These are phyloP conservation scores for Nemopilema nomurai DNA, from an alignment of 30 jellyfish, hydroid and myxozoan genomes.

Conservation along the genomic window DNA sequence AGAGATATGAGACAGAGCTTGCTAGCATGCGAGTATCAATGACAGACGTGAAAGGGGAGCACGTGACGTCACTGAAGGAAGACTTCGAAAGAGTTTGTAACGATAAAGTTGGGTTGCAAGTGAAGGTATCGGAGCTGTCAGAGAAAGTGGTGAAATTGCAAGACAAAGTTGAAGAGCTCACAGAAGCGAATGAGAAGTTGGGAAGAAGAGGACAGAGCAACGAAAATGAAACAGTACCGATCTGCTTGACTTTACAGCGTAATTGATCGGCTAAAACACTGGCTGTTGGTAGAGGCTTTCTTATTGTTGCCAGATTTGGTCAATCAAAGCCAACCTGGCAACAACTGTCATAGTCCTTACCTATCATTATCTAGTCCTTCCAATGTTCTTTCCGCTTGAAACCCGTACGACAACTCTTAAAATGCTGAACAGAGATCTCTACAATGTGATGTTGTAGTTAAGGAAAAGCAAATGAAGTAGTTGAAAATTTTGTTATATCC, in stretches of 20 bases:
- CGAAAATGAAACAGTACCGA: constrained; percentile 28
- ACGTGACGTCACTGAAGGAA: constrained; percentile 64
- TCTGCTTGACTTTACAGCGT: constrained; percentile 36
- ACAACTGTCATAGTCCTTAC: too few species aligned
- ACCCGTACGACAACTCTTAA: too few species aligned
- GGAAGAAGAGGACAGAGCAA: constrained; percentile 15
- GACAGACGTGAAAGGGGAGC: constrained; percentile 74
- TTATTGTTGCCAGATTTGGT: too few species aligned
- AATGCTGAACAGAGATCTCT: too few species aligned
- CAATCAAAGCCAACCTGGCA: too few species aligned
- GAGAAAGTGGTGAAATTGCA: constrained; percentile 44
- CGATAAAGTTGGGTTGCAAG: constrained; percentile 73
- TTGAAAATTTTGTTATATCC: too few species aligned
- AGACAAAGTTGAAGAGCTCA: constrained; percentile 25
- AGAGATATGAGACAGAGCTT: constrained; percentile 69
- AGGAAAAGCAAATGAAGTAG: too few species aligned
- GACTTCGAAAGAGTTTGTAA: constrained; percentile 63
- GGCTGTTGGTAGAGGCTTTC: background rate
- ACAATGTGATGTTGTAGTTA: too few species aligned
- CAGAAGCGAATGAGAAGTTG: constrained; percentile 21
- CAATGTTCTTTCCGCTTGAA: too few species aligned
- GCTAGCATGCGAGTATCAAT: constrained; percentile 59
- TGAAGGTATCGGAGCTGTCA: constrained; percentile 45
- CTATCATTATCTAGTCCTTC: too few species aligned
- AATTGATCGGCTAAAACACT: background rate